Conservation (phyloP, 2,797 vertebrate genomes). For the Coracias cyanogaster region DNA sequence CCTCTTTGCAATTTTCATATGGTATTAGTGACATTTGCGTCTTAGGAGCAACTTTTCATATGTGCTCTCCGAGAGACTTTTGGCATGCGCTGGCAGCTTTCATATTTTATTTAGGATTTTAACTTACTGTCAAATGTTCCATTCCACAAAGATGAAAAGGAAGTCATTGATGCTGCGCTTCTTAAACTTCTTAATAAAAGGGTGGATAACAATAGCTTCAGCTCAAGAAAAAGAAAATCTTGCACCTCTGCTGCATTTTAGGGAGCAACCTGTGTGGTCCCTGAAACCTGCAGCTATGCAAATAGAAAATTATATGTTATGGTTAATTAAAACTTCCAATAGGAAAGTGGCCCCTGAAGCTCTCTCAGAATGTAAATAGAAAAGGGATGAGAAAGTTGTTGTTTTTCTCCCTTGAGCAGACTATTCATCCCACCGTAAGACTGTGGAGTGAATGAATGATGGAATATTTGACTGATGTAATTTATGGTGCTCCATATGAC, state of each 20-base stretch:
- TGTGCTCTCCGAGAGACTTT: neutral
- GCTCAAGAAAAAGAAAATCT: neutral
- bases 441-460: constrained; percentile 60
- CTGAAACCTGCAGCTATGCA: neutral
- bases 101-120: constrained; percentile 68
- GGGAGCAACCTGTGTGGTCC: neutral
- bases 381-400: constrained; percentile 52
- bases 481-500: constrained; percentile 78
- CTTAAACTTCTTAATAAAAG: constrained; percentile 53
- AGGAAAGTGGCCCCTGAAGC: neutral
- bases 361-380: constrained; percentile 43
- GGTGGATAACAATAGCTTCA: constrained; percentile 18
- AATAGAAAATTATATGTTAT: constrained; percentile 23
- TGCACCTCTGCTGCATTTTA: neutral
- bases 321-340: constrained; percentile 55
- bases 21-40: constrained; percentile 56
- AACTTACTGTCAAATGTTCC: constrained; percentile 51
- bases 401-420: constrained; percentile 52
- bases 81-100: constrained; percentile 52
- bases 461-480: constrained; percentile 74
- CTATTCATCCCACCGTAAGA: constrained; percentile 57
- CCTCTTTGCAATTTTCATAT: constrained; percentile 68
- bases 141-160: constrained; percentile 53
- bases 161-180: constrained; percentile 8
- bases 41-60: constrained; percentile 43